phyloP scores from a whole-genome alignment of 1,140 invertebrate genomes.

The Monochamus saltuarius region DNA sequence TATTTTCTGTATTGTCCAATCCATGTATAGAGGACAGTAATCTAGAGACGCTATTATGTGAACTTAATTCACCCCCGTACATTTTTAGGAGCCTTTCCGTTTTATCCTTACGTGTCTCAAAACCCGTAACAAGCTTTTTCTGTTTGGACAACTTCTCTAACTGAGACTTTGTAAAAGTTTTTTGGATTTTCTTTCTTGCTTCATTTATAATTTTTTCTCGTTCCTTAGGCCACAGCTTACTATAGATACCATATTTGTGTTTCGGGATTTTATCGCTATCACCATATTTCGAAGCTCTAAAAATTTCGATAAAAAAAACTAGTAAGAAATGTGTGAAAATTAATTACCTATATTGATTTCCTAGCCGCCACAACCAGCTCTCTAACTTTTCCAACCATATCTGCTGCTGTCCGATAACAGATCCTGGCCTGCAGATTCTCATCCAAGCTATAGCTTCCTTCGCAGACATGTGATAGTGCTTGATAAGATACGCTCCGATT shows the following conservation, averaged over 20 bases:
- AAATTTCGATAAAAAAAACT: not conserved
- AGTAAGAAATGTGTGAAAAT: no score
- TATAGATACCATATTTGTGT: constrained; percentile 55
- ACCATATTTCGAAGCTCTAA: constrained; percentile 48
- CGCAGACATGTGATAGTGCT: constrained; percentile 79
- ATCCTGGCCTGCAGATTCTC: constrained; percentile 79
- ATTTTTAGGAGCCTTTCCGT: constrained; percentile 15
- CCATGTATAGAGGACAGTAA: constrained; percentile 23
- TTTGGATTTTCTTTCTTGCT: constrained; percentile 28
- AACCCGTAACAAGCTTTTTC: constrained; percentile 1
- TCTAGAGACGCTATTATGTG: constrained; percentile 25
- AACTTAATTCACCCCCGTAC: constrained; percentile 2
- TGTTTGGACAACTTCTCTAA: constrained; percentile 14
- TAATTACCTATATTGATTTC: constrained; percentile 53
- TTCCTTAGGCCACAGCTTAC: constrained; percentile 44
- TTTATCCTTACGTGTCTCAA: constrained; percentile 7
- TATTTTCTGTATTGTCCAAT: not conserved
- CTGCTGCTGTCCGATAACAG: constrained; percentile 81
- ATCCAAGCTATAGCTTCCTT: constrained; percentile 83
- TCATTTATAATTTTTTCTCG: constrained; percentile 36
- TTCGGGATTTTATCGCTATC: constrained; percentile 48
- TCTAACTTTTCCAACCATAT: constrained; percentile 69
- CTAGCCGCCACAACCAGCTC: constrained; percentile 52
- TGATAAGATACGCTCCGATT: constrained; percentile 83
- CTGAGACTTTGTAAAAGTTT: constrained; percentile 18